Percentiles rank a stretch among this genome's conserved stretches.
Evolutionary conservation across 1,140 invertebrate genomes (phyloP).

Genomic region (Tenebrio molitor): DNA sequence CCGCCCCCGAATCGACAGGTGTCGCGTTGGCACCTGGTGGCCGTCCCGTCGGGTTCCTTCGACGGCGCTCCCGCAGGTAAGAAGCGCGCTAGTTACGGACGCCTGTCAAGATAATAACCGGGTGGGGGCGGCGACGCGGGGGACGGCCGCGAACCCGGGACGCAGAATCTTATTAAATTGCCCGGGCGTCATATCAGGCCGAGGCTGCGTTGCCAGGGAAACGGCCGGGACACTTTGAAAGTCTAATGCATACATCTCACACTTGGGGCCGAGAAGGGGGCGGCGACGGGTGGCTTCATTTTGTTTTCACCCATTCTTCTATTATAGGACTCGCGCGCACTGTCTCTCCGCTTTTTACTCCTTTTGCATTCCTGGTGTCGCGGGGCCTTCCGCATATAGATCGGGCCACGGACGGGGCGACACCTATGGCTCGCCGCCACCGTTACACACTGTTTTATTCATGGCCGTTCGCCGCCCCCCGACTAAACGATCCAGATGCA

Average conservation of each 20-base stretch:
- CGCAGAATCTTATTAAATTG: constrained; percentile 68
- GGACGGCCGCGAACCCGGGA: constrained; percentile 56
- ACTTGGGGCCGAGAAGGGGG: constrained; percentile 64
- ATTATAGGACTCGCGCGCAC: constrained; percentile 57
- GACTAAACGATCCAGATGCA: constrained; percentile 35
- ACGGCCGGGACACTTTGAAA: constrained; percentile 67
- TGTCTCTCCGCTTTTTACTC: constrained; percentile 49
- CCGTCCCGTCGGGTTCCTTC: neutral
- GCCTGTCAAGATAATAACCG: constrained; percentile 60
- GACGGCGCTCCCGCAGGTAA: constrained; percentile 33
- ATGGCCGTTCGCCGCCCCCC: constrained; percentile 11
- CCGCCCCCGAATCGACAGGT: too few relatives aligned
- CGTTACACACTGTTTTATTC: constrained; percentile 33
- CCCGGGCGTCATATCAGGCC: constrained; percentile 67
- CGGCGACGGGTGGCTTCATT: constrained; percentile 57
- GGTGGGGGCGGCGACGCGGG: constrained; percentile 53
- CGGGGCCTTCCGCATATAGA: neutral
- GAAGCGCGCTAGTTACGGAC: constrained; percentile 52
- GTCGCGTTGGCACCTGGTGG: too few relatives aligned
- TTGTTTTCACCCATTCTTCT: constrained; percentile 62
- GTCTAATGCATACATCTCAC: constrained; percentile 68
- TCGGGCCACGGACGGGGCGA: neutral
- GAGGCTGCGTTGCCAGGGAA: constrained; percentile 65
- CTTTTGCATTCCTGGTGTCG: constrained; percentile 29
- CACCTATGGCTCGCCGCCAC: constrained; percentile 23